Base-by-base conservation (phyloP, 2,888 invertebrate genomes). In the Globia sparganii region DNA sequence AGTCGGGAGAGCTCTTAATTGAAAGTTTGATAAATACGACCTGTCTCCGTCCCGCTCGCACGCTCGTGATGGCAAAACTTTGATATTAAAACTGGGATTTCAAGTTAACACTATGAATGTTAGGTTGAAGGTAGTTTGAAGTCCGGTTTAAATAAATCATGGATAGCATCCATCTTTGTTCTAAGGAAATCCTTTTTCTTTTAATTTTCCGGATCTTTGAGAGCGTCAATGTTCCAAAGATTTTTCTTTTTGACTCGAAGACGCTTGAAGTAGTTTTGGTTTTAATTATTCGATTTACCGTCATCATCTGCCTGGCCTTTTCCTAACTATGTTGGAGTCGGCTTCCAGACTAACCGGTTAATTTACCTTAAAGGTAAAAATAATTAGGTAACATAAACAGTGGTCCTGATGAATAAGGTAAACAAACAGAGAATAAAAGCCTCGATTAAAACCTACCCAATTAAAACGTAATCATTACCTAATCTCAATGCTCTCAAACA, bases 21-120 rank as follows among this genome's bases (percentile, higher is more conserved):
- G 95, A 95, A 95, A 96, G 93, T 95, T 95, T 95, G 92, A 93
- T 93, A 88, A 89, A 89, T 93, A 93, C 91, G 88, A 88, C 84
- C 77, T 83, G 75, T 86, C 88, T 87, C 80, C 85, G 43, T 88
- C 85, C 72, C 76, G 15, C 73, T 85, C 80, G 37, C 83, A 79
- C 85, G 62, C 80, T 37, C 75, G 46, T 65, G 81, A 64, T 73
- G 72, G 77, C 80, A 84, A 87, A 91, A 89, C 89, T 90, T 90
- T 85, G 84, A 88, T 88, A 91, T 91, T 91, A 91, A 91, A 91
- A 89, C 86, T 79, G 84, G 81, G 85, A 87, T 88, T 87, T 80
- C 72, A 78, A 87, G 85, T 87, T 88, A 83, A 81, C 85, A 88
- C 87, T 88, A 87, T 87, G 74, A 77, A 75, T 84, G 76, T 80